These are phyloP conservation scores for Phrynosoma platyrhinos DNA, from an alignment of 2,113 vertebrate species.

Conservation along the genomic window DNA sequence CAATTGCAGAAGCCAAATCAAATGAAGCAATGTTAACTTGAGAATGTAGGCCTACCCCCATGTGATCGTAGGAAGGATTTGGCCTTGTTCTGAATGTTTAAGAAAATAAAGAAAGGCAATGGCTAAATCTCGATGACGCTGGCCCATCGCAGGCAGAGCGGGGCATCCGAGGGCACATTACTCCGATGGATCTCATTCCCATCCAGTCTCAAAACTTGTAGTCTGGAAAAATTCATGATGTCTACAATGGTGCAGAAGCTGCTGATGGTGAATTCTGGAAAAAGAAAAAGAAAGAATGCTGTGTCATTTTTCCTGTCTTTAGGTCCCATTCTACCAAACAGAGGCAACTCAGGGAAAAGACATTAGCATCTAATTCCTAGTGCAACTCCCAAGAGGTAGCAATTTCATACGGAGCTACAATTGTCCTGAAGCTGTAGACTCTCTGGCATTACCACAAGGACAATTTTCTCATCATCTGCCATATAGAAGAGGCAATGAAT, in stretches of 20 bases:
- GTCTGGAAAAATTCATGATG: conserved; percentile 90
- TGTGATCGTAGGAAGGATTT: not conserved
- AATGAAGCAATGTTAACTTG: conserved; percentile 59
- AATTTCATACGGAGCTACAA: not conserved
- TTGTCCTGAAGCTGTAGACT: not conserved
- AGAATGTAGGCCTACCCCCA: conserved; percentile 10
- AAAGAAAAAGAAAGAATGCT: conserved; percentile 32
- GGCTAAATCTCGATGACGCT: conserved; percentile 86
- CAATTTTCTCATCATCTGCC: not conserved
- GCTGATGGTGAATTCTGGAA: conserved; percentile 90
- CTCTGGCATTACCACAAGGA: not conserved
- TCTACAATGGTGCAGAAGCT: conserved; percentile 92
- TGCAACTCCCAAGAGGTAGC: not conserved
- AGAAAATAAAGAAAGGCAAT: fast-evolving
- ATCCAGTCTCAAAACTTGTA: conserved; percentile 90
- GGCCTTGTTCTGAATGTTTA: not conserved
- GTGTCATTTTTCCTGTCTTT: not conserved
- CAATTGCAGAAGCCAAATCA: conserved; percentile 69
- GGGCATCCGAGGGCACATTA: conserved; percentile 84
- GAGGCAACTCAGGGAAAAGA: not conserved
- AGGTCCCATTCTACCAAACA: not conserved
- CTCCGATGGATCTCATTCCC: conserved; percentile 86
- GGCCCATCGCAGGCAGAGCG: conserved; percentile 88
- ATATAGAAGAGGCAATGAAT: too few species aligned
- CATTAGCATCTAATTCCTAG: not conserved